These are phyloP conservation scores for Proctacanthus coquilletti DNA, from an alignment of 1,140 invertebrate species.

Conservation along the genomic window DNA sequence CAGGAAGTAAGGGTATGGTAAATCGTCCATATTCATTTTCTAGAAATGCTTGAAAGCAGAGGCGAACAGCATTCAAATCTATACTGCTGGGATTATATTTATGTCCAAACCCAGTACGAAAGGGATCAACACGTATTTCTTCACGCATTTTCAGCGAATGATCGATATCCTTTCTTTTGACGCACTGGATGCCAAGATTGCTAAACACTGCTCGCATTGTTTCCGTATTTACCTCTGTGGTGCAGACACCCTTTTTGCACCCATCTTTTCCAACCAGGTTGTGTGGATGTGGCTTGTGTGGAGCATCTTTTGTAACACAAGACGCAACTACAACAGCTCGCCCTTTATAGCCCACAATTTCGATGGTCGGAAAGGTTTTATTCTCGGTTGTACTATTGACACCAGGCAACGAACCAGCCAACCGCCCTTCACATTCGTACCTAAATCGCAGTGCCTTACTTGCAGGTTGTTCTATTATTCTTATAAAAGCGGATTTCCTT, in stretches of 20 bases:
- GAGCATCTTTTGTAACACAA: slow-evolving; percentile 86
- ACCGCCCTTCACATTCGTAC: slow-evolving; percentile 92
- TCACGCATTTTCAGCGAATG: slow-evolving; percentile 66
- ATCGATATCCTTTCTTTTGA: slow-evolving; percentile 89
- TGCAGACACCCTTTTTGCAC: slow-evolving; percentile 86
- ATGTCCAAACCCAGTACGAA: slow-evolving; percentile 78
- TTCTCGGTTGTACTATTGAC: slow-evolving; percentile 73
- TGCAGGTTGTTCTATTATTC: slow-evolving; percentile 83
- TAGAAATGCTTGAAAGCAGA: slow-evolving; percentile 93
- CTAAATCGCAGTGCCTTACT: slow-evolving; percentile 72
- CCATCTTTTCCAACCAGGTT: slow-evolving; percentile 88
- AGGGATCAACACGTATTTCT: slow-evolving; percentile 83
- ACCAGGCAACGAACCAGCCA: slow-evolving; percentile 90
- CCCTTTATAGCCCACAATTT: slow-evolving; percentile 70
- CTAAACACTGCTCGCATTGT: slow-evolving; percentile 69
- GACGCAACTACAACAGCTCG: slow-evolving; percentile 69
- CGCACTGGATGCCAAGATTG: slow-evolving; percentile 92
- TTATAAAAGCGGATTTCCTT: slow-evolving; percentile 40
- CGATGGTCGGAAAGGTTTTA: slow-evolving; percentile 85
- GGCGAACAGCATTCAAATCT: slow-evolving; percentile 80
- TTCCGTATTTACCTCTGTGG: slow-evolving; percentile 59
- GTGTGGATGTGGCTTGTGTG: slow-evolving; percentile 83
- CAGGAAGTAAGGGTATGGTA: slow-evolving; percentile 62
- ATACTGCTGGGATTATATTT: slow-evolving; percentile 68
- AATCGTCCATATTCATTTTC: slow-evolving; percentile 62